Evolutionary conservation across 2,888 invertebrate species (phyloP).

Genomic region (Drosophila nr. perissopoda): DNA sequence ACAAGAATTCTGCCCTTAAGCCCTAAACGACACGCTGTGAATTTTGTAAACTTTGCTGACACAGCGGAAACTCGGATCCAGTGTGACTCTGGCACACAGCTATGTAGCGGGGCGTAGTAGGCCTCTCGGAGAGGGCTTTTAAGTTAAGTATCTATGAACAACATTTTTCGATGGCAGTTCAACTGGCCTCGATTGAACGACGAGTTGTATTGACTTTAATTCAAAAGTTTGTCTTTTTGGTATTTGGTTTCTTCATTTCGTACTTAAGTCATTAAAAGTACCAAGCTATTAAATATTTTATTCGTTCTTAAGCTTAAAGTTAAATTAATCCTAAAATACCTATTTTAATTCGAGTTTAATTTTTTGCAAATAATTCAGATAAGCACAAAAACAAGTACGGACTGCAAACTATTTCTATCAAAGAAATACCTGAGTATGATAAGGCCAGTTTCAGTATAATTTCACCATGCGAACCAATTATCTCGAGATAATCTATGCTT

Average conservation of each 20-base stretch:
- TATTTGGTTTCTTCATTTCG: not conserved
- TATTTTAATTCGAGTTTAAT: not conserved
- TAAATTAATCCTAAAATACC: not conserved
- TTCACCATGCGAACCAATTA: not conserved
- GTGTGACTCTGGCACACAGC: constrained; percentile 30
- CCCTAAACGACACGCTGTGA: constrained; percentile 34
- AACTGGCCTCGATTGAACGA: not conserved
- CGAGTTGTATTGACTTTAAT: not conserved
- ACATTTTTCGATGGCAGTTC: constrained; percentile 7
- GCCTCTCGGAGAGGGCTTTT: constrained; percentile 4
- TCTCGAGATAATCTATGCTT: not conserved
- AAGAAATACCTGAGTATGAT: not conserved
- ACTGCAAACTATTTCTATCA: not conserved
- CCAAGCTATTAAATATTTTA: not conserved
- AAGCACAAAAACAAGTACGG: not conserved
- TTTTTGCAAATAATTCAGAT: not conserved
- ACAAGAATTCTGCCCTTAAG: constrained; percentile 36
- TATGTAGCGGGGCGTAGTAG: constrained; percentile 23
- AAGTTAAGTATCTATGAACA: constrained; percentile 1
- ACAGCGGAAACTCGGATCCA: constrained; percentile 39
- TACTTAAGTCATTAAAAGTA: not conserved
- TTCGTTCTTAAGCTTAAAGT: not conserved
- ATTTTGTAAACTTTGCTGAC: constrained; percentile 59
- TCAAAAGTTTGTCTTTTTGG: not conserved
- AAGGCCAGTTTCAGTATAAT: not conserved